These are phyloP conservation scores for Dascyllus trimaculatus DNA, from an alignment of 2,113 vertebrate genomes.

Conservation along the genomic window DNA sequence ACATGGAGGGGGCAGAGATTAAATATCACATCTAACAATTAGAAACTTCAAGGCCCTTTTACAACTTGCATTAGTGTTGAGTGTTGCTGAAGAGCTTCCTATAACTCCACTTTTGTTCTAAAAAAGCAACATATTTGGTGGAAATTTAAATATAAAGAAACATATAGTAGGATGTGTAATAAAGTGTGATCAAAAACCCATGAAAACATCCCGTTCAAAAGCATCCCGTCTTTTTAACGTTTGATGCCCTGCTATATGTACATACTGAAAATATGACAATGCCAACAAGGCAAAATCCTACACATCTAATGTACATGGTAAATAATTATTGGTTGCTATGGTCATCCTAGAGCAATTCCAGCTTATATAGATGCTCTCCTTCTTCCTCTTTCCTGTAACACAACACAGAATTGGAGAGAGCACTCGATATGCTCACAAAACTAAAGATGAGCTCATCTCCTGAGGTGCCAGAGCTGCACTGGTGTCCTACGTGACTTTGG, in stretches of 20 bases:
- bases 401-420: constrained; percentile 34
- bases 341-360: constrained; percentile 43
- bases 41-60: constrained; percentile 13
- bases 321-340: constrained; percentile 48
- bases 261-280: constrained; percentile 15
- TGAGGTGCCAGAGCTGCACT: constrained; percentile 64
- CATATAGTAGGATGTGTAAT: not conserved
- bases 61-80: constrained; percentile 7
- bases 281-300: constrained; percentile 35
- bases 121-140: too few species aligned
- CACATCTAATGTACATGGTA: constrained; percentile 48
- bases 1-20: constrained; percentile 8
- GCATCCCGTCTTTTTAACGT: not conserved
- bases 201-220: not conserved
- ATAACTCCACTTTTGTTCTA: too few species aligned
- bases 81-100: too few species aligned
- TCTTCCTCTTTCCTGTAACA: constrained; percentile 36
- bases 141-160: not conserved
- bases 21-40: constrained; percentile 3
- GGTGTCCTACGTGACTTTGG: constrained; percentile 77
- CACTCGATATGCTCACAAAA: constrained; percentile 64
- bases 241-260: not conserved
- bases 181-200: constrained; percentile 20
- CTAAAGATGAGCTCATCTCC: constrained; percentile 76
- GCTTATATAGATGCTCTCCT: constrained; percentile 28